Evolutionary conservation across 2,888 invertebrate genomes (phyloP), one percentile per base, ranked within the genome.

Genomic region (Lacanobia oleracea): DNA sequence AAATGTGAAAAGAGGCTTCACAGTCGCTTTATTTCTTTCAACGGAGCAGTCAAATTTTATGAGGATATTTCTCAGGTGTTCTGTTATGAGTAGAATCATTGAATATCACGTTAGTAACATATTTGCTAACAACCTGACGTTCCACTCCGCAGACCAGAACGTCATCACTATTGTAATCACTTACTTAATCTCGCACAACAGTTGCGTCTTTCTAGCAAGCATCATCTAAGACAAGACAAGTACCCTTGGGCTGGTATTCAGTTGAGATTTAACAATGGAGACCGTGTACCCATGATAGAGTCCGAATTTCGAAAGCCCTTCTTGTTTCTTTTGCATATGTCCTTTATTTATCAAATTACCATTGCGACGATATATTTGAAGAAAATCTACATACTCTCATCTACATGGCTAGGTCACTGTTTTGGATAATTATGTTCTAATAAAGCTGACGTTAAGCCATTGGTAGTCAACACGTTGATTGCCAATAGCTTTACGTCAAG

Each of bases 71-170:
- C 33, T 18, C 27, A 54, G 16, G 18, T 54, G 16, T 14, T 27
- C 7, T 8, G 8, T 27, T 54, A 56, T 1, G 27, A 56, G 33
- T 33, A 56, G 18, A 37, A 10, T 59, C 37, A 61, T 80, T 63
- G 12, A 80, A 48, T 51, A 43, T 37, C 16, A 54, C 9, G 9
- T 60, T 54, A 51, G 45, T 64, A 40, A 53, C 10, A 43, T 50
- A 67, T 78, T 75, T 70, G 54, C 37, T 60, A 76, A 69, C 60
- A 60, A 51, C 50, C 64, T 67, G 9, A 43, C 77, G 79, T 77
- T 75, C 76, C 66, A 66, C 61, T 18, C 73, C 27, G 64, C 14
- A 56, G 70, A 75, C 63, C 78, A 60, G 64, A 70, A 78, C 64
- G 65, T 79, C 48, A 18, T 57, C 60, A 66, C 69, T 23, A 67